Base-by-base conservation (phyloP, 2,797 vertebrate genomes). In the Acipenser ruthenus region DNA sequence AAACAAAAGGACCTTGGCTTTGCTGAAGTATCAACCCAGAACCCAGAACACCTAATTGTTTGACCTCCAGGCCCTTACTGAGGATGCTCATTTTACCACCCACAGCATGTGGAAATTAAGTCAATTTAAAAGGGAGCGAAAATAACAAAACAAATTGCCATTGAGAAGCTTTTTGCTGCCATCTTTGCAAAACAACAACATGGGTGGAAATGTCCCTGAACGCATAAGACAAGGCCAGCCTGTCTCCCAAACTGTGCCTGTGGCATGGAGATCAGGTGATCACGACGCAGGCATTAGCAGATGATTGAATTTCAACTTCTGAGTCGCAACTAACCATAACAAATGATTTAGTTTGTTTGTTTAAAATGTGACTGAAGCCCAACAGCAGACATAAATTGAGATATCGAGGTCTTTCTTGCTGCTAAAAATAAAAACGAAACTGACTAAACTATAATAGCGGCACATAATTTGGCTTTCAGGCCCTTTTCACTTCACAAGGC, bases 21-120 rank as follows among this genome's bases (percentile, higher is more conserved):
- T 67, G 55, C 62, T 65, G 67, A 70, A 59, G 52, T 15, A 67
- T 60, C 62, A 67, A 37, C 62, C 56, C 61, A 64, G 62, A 67
- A 37, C 62, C 56, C 61, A 64, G 62, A 51, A 62, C 65, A 67
- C 58, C 50, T 71, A 13, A n/a, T 18, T 56, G 7, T 10, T 52
- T 23, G 59, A 64, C 66, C 66, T 52, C 7, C 58, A 8, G 66
- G 50, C 56, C 47, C 8, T 18, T 62, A 37, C 11, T 58, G 50
- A 62, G 59, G 55, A 65, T 65, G 56, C 62, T 62, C 70, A 48
- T 65, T 56, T 55, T 62, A 68, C 23, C 50, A 53, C 66, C 51
- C 59, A 62, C 50, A 62, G 66, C 66, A 37, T 47, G 15, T 18
- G 64, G 50, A 55, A 61, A 13, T 37, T 6, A 37, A 62, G 60